Evolutionary conservation across 2,797 vertebrate genomes (phyloP), one percentile per base, ranked within the genome.

Genomic region (Rhyacichthys aspro): DNA sequence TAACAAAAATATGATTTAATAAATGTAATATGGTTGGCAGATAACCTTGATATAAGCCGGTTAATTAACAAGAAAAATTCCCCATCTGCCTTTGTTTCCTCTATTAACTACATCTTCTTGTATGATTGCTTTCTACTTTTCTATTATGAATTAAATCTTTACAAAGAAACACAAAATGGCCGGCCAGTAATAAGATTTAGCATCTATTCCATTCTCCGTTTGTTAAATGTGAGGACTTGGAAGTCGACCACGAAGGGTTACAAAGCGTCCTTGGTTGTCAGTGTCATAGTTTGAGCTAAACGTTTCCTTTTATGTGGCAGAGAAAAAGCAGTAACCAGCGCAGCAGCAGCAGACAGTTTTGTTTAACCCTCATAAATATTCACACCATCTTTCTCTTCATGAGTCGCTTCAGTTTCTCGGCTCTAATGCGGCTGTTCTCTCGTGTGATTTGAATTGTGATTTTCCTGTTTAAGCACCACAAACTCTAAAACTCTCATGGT

Each of bases 311-410:
- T 7, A 39, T 12, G 38, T n/a, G 38, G 38, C 38, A 41, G 38
- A 14, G 38, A 28, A 23, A 47, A 47, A 28, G 46, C 15, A 33
- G 46, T 33, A 33, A 33, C 19, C 28, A n/a, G 14, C 14, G 8
- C 46, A 28, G 11, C 14, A 28, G 11, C 14, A 28, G 19, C 18
- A 17, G 23, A 28, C 1, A 28, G 2, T 3, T 15, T 23, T 34
- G 23, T 47, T 49, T 15, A 34, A 49, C 15, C 3, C 46, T 49
- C 10, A 48, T 48, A 34, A 48, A 48, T 48, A 48, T 48, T 33
- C 46, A 48, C 46, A 11, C 9, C 18, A n/a, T 11, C 11, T 7
- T 45, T 45, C 5, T 44, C 14, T 44, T 10, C 17, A 14, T 41
- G 39, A 41, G 39, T n/a, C 12, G 12, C 5, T 41, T 41, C 39